Conservation (phyloP, 2,888 invertebrate species). For the Chymomyza procnemis region DNA sequence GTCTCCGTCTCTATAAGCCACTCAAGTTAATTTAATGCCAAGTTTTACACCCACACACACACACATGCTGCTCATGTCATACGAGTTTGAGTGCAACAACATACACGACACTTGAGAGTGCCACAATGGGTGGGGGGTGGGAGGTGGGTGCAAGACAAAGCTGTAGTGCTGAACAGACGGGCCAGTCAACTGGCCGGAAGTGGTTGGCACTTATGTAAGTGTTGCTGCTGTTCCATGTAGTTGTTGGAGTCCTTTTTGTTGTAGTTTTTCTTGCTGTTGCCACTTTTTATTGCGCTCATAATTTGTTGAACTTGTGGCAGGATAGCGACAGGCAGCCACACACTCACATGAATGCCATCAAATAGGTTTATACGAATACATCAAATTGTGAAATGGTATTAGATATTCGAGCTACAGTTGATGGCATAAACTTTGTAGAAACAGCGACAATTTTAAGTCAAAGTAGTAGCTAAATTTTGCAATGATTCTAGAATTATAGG, state of each 20-base stretch:
- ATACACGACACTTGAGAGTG: constrained; percentile 30
- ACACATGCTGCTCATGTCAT: constrained; percentile 17
- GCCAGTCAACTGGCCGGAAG: constrained; percentile 43
- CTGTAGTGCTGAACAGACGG: background rate
- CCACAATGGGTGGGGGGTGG: too few relatives aligned
- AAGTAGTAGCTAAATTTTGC: too few relatives aligned
- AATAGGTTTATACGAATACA: background rate
- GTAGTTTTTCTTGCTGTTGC: constrained; percentile 23
- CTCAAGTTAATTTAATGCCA: constrained; percentile 62
- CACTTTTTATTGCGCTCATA: constrained; percentile 57
- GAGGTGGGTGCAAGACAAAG: constrained; percentile 20
- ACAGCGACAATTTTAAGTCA: too few relatives aligned
- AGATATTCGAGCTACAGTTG: background rate
- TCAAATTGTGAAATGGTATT: background rate
- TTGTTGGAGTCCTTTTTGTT: constrained; percentile 10
- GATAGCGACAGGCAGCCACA: constrained; percentile 34
- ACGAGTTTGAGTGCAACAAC: constrained; percentile 30
- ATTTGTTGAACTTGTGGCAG: constrained; percentile 51
- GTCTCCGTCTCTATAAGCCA: constrained; percentile 23
- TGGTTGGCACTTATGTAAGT: constrained; percentile 49
- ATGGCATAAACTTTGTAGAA: too few relatives aligned
- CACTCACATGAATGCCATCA: background rate
- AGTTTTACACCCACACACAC: constrained; percentile 24
- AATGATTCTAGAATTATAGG: too few relatives aligned
- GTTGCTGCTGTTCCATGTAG: constrained; percentile 31